phyloP scores from a whole-genome alignment of 2,113 vertebrate genomes.

The Tychaedon coryphoeus region DNA sequence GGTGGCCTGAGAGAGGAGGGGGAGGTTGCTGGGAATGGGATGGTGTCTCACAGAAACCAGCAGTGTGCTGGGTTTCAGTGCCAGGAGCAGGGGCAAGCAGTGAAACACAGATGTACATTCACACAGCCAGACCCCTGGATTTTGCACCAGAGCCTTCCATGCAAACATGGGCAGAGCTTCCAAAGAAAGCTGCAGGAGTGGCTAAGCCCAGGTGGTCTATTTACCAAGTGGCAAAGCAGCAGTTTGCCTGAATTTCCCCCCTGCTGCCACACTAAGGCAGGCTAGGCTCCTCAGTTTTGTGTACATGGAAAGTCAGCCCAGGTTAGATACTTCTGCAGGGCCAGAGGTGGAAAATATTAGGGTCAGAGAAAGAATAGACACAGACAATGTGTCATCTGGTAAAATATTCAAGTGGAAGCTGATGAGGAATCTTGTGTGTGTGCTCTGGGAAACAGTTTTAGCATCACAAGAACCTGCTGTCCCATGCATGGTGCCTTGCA shows the following conservation, averaged over 20 bases:
- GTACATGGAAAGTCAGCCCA: neutral
- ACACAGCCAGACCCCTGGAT: neutral
- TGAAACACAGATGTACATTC: rapidly evolving
- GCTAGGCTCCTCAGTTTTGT: neutral
- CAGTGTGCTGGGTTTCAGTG: neutral
- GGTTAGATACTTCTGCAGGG: neutral
- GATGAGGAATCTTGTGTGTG: neutral
- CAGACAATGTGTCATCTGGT: neutral
- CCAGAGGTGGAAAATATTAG: neutral
- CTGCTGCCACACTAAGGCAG: rapidly evolving
- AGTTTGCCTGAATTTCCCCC: neutral
- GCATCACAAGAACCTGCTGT: neutral
- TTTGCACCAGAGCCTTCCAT: neutral
- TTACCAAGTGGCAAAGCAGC: neutral
- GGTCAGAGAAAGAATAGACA: neutral
- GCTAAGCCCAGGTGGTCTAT: neutral
- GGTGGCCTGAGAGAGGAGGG: neutral
- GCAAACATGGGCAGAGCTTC: neutral
- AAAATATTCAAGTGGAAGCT: neutral
- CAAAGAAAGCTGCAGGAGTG: neutral
- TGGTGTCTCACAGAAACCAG: neutral
- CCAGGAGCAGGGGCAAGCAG: neutral
- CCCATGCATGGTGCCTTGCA: neutral
- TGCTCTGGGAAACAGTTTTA: neutral
- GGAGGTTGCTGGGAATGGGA: neutral